Base-by-base conservation (phyloP, 2,888 invertebrate species). In the Xestia sexstrigata region DNA sequence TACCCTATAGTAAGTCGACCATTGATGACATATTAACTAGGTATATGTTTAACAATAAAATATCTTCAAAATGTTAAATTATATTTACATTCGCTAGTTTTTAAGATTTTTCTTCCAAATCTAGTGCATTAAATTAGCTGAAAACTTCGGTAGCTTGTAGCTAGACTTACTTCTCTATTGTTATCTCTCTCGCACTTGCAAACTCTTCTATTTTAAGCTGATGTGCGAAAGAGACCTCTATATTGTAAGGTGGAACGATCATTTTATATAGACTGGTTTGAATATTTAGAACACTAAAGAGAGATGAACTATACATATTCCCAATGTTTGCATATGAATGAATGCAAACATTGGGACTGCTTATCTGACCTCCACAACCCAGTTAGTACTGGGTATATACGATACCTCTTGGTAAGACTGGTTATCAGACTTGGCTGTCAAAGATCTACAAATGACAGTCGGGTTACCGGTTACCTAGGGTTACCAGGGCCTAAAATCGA, bases 11-110 rank as follows among this genome's bases (percentile, higher is more conserved):
- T 35, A 35, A 35, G 9, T 5, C 42, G 8, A 42, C 13, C 13
- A 45, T 45, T 45, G 2, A 47, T 47, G 47, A 49, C 23, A 52
- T 52, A 52, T n/a, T 52, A 26, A 26, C 58, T 58, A 35, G 1
- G 4, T 35, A 26, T 15, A 26, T 58, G 2, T 13, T 5, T 15
- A 17, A 39, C 15, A 47, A 39, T 1, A 47, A 35, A 3, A 69
- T 26, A 30, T 55, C n/a, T 69, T 47, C 23, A 55, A 52, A 71
- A 75, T 47, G 11, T n/a, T 84, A 66, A 62, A 81, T 8, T 58
- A 81, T 82, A 82, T 84, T 83, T 83, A 76, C 85, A 70, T 66
- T 85, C 20, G 30, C 76, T 85, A 83, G 76, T 76, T 62, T 0
- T n/a, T 67, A 81, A 70, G 2, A 13, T 39, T n/a, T n/a, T 55